A percentile compares a stretch with the other conserved stretches of the same genome.
These are phyloP conservation scores for Tribolium freemani DNA, from an alignment of 2,888 invertebrate genomes.

Conservation along the genomic window DNA sequence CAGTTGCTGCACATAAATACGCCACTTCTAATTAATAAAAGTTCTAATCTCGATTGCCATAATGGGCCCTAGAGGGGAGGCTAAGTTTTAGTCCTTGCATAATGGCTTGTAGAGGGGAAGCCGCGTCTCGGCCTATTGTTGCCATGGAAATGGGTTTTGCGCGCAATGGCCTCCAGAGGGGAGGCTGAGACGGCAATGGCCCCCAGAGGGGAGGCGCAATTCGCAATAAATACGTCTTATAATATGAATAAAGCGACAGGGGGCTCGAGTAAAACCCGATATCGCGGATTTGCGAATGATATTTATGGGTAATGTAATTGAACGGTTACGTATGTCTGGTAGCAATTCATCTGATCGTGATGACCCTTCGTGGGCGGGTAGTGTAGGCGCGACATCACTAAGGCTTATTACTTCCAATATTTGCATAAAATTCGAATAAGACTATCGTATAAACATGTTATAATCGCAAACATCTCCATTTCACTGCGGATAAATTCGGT, in stretches of 20 bases:
- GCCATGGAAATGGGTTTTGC: too few relatives aligned
- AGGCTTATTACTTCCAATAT: constrained; percentile 49
- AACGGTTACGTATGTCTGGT: constrained; percentile 32
- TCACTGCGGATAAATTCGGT: constrained; percentile 12
- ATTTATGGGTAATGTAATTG: constrained; percentile 21
- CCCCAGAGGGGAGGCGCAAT: constrained; percentile 2
- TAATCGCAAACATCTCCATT: constrained; percentile 45
- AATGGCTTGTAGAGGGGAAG: constrained; percentile 3
- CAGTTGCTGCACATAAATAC: constrained; percentile 22
- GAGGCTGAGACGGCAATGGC: neutral
- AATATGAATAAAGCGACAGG: constrained; percentile 4
- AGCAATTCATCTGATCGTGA: constrained; percentile 30
- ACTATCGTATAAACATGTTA: constrained; percentile 44
- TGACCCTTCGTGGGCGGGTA: constrained; percentile 39
- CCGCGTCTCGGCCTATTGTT: neutral
- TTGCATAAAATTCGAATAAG: constrained; percentile 52
- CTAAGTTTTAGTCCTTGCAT: neutral
- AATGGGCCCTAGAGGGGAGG: neutral
- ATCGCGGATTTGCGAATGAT: neutral
- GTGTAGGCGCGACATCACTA: constrained; percentile 49
- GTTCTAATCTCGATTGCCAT: neutral
- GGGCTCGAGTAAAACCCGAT: neutral
- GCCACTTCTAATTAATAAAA: constrained; percentile 1
- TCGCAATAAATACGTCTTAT: constrained; percentile 14
- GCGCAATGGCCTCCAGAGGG: neutral